Base-by-base conservation (phyloP, 30 jellyfish, hydroid and myxozoan genomes). In the Aurelia sp. region DNA sequence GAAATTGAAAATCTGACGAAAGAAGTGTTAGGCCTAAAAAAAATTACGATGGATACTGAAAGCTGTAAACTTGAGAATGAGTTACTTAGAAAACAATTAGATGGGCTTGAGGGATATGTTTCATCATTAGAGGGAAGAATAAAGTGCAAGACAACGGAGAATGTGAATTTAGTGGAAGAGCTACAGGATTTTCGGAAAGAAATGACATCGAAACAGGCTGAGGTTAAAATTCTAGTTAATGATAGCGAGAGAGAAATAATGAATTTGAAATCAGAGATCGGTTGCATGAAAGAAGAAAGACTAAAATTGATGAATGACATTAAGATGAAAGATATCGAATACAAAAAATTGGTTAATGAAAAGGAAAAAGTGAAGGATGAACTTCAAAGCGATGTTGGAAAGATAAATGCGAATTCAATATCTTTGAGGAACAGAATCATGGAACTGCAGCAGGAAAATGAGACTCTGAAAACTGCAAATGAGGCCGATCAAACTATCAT, bases 401-500 rank as follows among this genome's bases (percentile, higher is more conserved):
- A 63, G 20, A 24, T 83, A 60, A 75, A 83, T 30, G 69, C 74
- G 19, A 75, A 83, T 17, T 27, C 84, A 1, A 52, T 38, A 20
- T 17, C 53, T 69, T 68, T 83, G 61, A 64, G 92, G 21, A 71
- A 66, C 57, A 85, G 51, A 41, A 38, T 85, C 38, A 85, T 41
- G 57, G 94, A 85, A 53, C n/a, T 85, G 67, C 88, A 72, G 47
- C 57, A 66, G 58, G 83, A 75, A 61, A 85, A 72, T 79, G 83
- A 73, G 80, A 77, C 94, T 20, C 81, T 85, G 31, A 75, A 35
- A 63, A 73, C 84, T 63, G 94, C 88, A 48, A 85, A 85, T 53
- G 94, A 85, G 88, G 88, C 94, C 16, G 88, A 85, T 66, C 94
- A 85, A 31, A 85, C 94, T 8, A 76, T 85, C 5, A 85, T 85